Base-by-base conservation (phyloP, 2,888 invertebrate genomes). In the Drosophila emarginata region DNA sequence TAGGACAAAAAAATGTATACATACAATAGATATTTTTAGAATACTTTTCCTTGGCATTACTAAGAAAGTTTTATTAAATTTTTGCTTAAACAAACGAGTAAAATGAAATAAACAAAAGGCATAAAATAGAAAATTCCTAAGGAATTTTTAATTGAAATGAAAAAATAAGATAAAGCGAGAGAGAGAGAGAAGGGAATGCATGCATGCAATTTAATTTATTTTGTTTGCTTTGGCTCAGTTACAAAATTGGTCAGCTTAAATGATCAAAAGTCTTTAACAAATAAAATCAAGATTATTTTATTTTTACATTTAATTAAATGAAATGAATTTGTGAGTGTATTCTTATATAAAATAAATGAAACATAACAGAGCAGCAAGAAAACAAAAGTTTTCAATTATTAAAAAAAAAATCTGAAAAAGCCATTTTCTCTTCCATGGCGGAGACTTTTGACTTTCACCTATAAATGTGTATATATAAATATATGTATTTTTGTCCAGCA, bases 61-160 rank as follows among this genome's bases (percentile, higher is more conserved):
- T 60, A 72, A 67, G 72, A 32, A 32, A 32, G 72, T 72, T 72
- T 72, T 67, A 72, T 72, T 72, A 63, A 67, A 72, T 59, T 37
- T 45, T 45, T 63, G 54, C 67, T 60, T 59, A 62, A 67, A 72
- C 66, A 71, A 39, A 39, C 54, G 14, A 37, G 15, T 26, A 54
- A 67, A 59, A 53, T 45, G 14, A 52, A 58, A 37, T 32, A 61
- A 53, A 54, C 40, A 73, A 67, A 67, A 63, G 37, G 21, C 28
- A 63, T 36, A 7, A 37, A 4, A 28, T 65, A 63, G 61, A 56
- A 67, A 39, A 72, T 64, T 61, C 45, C 72, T 52, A 76, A 68
- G 37, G 63, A 66, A 70, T 78, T 76, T 82, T 81, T 78, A 81
- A 82, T 81, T 81, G 78, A 83, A 83, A 70, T 58, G 61, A 51